Evolutionary conservation across 2,888 invertebrate species (phyloP).

Genomic region (Ariolimax columbianus): DNA sequence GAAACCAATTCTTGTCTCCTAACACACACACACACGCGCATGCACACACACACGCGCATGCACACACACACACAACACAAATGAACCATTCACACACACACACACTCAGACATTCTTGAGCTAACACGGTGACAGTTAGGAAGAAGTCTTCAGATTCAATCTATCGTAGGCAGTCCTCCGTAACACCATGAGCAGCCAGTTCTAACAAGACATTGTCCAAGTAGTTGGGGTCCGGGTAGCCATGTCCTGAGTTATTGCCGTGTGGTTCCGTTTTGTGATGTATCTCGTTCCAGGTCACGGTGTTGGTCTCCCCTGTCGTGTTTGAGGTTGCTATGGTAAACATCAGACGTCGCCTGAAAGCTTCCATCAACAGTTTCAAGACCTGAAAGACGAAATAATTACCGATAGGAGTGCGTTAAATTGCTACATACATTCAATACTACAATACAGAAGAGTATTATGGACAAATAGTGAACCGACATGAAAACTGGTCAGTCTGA

Average conservation of each 20-base stretch:
- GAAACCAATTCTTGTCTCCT: no score
- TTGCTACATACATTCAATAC: background rate
- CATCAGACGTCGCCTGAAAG: constrained; percentile 89
- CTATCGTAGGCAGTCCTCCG: constrained; percentile 59
- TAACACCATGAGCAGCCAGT: constrained; percentile 78
- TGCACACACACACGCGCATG: no score
- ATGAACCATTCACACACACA: no score
- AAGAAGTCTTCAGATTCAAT: background rate
- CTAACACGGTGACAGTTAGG: background rate
- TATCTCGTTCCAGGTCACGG: constrained; percentile 93
- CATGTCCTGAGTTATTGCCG: constrained; percentile 73
- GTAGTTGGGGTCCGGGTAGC: constrained; percentile 88
- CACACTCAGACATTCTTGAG: no score
- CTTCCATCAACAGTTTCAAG: constrained; percentile 86
- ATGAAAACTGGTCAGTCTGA: no score
- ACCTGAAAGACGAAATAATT: constrained; percentile 81
- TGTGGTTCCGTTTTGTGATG: constrained; percentile 89
- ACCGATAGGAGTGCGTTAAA: no score
- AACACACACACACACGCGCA: no score
- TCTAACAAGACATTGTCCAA: constrained; percentile 83
- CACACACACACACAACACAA: no score
- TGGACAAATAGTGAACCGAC: background rate
- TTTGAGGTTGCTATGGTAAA: constrained; percentile 92
- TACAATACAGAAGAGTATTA: background rate
- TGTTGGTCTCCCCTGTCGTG: constrained; percentile 93